A percentile compares a stretch with the other conserved stretches of the same genome.
Conservation (phyloP, 2,888 invertebrate species). For the Hoplodrina blanda region DNA sequence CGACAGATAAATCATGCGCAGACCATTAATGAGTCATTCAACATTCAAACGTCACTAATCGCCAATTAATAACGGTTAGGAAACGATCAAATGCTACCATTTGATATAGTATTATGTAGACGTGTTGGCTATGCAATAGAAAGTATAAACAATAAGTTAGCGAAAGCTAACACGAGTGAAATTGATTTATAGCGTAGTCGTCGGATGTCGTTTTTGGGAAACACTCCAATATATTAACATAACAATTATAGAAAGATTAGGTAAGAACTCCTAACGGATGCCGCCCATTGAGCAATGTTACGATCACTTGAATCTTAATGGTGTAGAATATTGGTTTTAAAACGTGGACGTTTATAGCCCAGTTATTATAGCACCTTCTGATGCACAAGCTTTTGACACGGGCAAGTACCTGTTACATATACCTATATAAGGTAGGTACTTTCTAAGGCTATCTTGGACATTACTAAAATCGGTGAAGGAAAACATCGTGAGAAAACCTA, state of each 20-base stretch:
- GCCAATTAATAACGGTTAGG: constrained; percentile 81
- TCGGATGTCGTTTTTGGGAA: constrained; percentile 85
- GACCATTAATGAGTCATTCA: constrained; percentile 72
- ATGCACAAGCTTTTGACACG: too few species aligned
- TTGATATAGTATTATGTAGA: constrained; percentile 80
- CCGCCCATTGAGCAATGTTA: constrained; percentile 70
- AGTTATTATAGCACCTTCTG: too few species aligned
- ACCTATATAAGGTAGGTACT: too few species aligned
- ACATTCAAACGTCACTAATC: constrained; percentile 73
- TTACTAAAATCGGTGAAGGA: too few species aligned
- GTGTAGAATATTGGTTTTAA: constrained; percentile 35
- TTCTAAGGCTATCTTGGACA: too few species aligned
- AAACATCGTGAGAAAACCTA: too few species aligned
- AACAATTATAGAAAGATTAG: constrained; percentile 87
- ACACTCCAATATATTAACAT: constrained; percentile 87
- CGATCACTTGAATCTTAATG: constrained; percentile 52
- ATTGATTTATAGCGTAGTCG: constrained; percentile 87
- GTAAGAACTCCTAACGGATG: constrained; percentile 77
- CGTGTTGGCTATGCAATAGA: constrained; percentile 80
- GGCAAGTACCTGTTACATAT: too few species aligned
- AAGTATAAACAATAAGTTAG: constrained; percentile 89
- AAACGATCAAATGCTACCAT: constrained; percentile 83
- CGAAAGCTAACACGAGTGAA: constrained; percentile 88
- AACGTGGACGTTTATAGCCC: constrained; percentile 12
- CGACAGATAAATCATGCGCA: constrained; percentile 66